Conservation (phyloP, 2,113 vertebrate genomes). For the Alligator sinensis region DNA sequence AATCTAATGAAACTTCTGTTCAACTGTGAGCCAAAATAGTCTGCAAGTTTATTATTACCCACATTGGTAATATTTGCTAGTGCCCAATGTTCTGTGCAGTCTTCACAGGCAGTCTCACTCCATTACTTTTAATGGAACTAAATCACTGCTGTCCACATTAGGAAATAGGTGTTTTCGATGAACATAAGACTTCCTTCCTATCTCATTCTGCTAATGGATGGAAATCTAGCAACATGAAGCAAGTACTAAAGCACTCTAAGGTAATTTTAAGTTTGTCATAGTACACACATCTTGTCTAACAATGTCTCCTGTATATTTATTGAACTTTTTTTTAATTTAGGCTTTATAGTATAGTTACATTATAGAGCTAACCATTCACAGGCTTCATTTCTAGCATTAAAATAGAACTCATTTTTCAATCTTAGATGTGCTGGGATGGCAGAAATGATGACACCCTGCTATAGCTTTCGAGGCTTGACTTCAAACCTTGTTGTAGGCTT, state of each 20-base stretch:
- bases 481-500: too few relatives aligned
- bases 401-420: not conserved
- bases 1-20: not conserved
- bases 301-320: rapidly evolving
- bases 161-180: not conserved
- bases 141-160: not conserved
- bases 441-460: not conserved
- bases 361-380: not conserved
- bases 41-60: not conserved
- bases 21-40: not conserved
- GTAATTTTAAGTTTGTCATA: not conserved
- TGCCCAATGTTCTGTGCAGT: not conserved
- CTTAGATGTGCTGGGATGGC: not conserved
- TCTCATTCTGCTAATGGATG: not conserved
- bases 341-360: not conserved
- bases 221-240: not conserved
- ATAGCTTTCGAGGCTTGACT: not conserved
- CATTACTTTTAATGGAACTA: slow-evolving; percentile 14
- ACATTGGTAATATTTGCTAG: not conserved
- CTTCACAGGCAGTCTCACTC: not conserved
- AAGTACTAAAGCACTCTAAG: not conserved
- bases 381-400: not conserved
- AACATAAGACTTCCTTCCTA: not conserved
- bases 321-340: not conserved
- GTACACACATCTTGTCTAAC: not conserved